Evolutionary conservation across 2,797 vertebrate genomes (phyloP), one percentile per base, ranked within the genome.

Genomic region (Parauchenoglanis ngamensis): DNA sequence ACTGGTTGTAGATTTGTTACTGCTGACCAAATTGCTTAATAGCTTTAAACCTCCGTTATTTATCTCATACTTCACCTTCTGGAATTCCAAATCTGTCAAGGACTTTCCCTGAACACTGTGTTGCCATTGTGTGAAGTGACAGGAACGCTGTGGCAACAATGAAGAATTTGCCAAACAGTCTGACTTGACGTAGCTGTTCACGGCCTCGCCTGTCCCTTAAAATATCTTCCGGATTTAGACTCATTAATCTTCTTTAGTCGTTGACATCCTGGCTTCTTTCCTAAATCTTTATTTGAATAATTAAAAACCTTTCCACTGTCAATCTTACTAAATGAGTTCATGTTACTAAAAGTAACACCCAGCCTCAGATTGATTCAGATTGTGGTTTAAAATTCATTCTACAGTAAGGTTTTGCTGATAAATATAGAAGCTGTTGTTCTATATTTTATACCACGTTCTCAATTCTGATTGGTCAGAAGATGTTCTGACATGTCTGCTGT

Each of bases 11-110:
- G 57, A 57, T 61, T 83, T 86, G 8, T 85, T 87, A 2, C 79
- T 46, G 76, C 77, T 85, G 77, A 83, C 13, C 3, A 73, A 78
- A 83, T 61, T 76, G 82, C 31, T 65, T 75, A 89, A 72, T 65
- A 28, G 73, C 19, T 25, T 77, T 68, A 57, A 65, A 19, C 11
- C 5, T 72, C 65, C 19, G 2, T 70, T 61, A 7, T 31, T 72
- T 12, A 11, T 76, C 28, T 54, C 46, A n/a, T 19, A 8, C 5
- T 75, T 25, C 40, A 46, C 35, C 23, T 49, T 73, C 46, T 25
- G 23, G 12, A n/a, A 46, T 21, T 25, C 40, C 35, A 46, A 40
- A 85, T 28, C 72, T 63, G 70, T 61, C 72, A 85, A 40, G 59
- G 28, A 52, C 31, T 46, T 83, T 40, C 21, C 57, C 56, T 72